phyloP scores from a whole-genome alignment of 2,113 vertebrate genomes.

The Sterna hirundo region DNA sequence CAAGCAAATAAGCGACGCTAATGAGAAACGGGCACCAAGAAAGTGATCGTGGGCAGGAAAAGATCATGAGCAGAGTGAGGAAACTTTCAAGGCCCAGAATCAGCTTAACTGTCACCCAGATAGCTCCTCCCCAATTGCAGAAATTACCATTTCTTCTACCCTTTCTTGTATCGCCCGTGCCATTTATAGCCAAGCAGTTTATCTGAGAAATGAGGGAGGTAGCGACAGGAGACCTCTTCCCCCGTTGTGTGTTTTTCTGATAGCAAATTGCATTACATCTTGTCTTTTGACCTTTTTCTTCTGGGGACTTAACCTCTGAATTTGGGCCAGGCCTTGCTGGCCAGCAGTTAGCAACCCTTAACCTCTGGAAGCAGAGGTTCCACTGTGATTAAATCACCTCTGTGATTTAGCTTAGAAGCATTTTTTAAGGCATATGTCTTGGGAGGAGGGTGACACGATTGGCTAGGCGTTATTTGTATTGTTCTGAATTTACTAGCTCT shows the following conservation, averaged over 20 bases:
- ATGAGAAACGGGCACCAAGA: background rate
- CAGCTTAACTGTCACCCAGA: background rate
- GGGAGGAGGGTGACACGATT: accelerated
- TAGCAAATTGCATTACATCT: background rate
- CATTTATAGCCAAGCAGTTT: background rate
- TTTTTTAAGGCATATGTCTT: background rate
- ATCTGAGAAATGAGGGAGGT: background rate
- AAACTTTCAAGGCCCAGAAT: background rate
- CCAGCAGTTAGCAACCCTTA: background rate
- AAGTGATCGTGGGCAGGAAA: background rate
- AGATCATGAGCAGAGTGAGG: background rate
- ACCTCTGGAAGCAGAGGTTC: background rate
- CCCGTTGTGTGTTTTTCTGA: background rate
- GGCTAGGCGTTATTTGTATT: background rate
- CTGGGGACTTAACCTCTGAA: background rate
- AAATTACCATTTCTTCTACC: background rate
- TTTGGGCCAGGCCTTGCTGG: background rate
- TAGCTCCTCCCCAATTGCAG: accelerated
- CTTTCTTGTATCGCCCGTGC: background rate
- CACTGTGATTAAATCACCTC: too few relatives aligned
- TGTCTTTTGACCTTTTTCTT: background rate
- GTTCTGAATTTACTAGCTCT: background rate
- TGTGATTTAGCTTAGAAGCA: background rate
- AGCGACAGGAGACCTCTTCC: background rate
- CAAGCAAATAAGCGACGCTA: background rate